phyloP scores from a whole-genome alignment of 1,140 invertebrate genomes.

The Dendrolimus punctatus region DNA sequence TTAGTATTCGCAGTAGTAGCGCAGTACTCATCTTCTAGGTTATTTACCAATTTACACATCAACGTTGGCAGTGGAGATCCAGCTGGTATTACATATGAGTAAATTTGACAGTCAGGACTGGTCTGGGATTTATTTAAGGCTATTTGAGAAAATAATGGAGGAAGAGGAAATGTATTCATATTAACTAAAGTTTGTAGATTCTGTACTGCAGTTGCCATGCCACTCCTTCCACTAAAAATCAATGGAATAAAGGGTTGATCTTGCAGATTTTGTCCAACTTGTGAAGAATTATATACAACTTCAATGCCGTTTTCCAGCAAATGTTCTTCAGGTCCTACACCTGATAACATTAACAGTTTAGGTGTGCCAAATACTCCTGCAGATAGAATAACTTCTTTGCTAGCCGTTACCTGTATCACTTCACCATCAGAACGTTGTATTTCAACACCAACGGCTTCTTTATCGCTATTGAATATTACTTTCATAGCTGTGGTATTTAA shows the following conservation, averaged over 20 bases:
- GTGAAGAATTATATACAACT: conserved; percentile 71
- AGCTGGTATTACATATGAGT: no score
- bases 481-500: conserved; percentile 80
- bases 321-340: conserved; percentile 44
- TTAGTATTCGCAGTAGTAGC: no score
- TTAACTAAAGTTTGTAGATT: conserved; percentile 75
- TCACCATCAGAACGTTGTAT: conserved; percentile 49
- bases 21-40: neutral
- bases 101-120: no score
- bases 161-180: conserved; percentile 79
- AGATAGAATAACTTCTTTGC: conserved; percentile 68
- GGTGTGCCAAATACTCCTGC: conserved; percentile 68
- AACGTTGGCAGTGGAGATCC: no score
- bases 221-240: conserved; percentile 46
- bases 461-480: conserved; percentile 77
- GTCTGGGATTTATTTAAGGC: no score
- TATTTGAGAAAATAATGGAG: no score
- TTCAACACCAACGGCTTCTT: conserved; percentile 54
- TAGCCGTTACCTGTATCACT: conserved; percentile 20
- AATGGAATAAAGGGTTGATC: conserved; percentile 80
- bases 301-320: conserved; percentile 48
- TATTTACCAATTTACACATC: no score
- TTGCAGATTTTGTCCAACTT: conserved; percentile 80
- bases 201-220: conserved; percentile 76
- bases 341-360: conserved; percentile 50